Evolutionary conservation across 2,888 invertebrate genomes (phyloP), one percentile per base, ranked within the genome.

Genomic region (Vesta saturnalis): DNA sequence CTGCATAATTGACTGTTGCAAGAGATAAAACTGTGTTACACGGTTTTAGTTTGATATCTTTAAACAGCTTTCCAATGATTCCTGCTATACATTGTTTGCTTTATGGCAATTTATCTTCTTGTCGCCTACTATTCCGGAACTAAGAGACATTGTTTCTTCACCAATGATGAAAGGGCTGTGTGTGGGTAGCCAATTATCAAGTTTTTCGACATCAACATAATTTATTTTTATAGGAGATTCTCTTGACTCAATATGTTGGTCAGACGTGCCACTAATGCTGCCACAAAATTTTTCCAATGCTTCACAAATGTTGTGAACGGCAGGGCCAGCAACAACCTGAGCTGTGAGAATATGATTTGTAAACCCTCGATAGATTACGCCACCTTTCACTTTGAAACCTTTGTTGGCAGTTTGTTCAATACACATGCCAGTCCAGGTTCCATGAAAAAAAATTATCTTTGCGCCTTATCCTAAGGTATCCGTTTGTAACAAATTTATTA

Each of bases 381-480:
- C 82, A 72, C 81, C 82, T 76, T 79, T 77, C 77, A 79, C 80
- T 79, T 83, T 83, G 67, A 77, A 76, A 6, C 72, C 16, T 73
- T 78, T 79, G 77, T 78, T 78, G 62, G 77, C 58, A 8, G 73
- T 71, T 60, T 78, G 78, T 65, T 79, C 77, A 65, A 83, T 82
- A 0, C 78, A 67, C 81, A 82, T 81, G 61, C 81, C 83, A 47
- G 80, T 79, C 66, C 76, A 81, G 74, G 79, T 80, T 73, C 81
- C 81, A 79, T n/a, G 77, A 81, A 77, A 74, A 78, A 15, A 81
- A 74, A 81, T 83, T 82, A 47, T 82, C 79, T 35, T 81, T 76
- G 70, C 80, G 79, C 78, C 77, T 73, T 71, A 80, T 67, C 12
- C 80, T 78, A 52, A 79, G 81, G 74, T 77, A 82, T 78, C 79